A percentile compares a stretch with the other conserved stretches of the same genome.
phyloP scores from a whole-genome alignment of 64 coral and sea anemone genomes.

The Dendronephthya gigantea region DNA sequence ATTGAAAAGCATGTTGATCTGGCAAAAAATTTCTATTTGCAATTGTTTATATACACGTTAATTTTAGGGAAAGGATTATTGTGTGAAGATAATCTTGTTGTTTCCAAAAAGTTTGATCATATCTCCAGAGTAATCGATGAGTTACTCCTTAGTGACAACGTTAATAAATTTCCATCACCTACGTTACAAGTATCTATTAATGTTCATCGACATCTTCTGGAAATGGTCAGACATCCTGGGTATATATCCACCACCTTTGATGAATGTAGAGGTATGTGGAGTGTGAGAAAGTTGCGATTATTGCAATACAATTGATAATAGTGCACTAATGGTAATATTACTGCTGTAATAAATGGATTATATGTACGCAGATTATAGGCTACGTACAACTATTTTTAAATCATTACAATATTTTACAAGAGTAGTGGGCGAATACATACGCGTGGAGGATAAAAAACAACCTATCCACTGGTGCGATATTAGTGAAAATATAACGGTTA shows the following conservation, averaged over 20 bases:
- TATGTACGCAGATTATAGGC: too few relatives aligned
- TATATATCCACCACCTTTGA: neutral
- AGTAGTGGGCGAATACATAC: too few relatives aligned
- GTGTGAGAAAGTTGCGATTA: neutral
- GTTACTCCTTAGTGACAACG: neutral
- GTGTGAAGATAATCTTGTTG: neutral
- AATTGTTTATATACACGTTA: neutral
- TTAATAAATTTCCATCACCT: neutral
- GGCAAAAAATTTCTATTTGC: too few relatives aligned
- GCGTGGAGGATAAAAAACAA: too few relatives aligned
- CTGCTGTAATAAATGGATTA: too few relatives aligned
- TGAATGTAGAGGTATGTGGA: neutral
- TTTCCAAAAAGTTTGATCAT: neutral
- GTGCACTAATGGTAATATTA: neutral
- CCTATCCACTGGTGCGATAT: too few relatives aligned
- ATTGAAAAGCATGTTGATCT: too few relatives aligned
- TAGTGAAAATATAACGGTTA: too few relatives aligned
- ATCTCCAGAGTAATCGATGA: neutral
- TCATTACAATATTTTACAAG: too few relatives aligned
- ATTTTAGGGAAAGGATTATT: neutral
- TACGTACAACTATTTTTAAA: too few relatives aligned
- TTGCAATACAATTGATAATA: neutral
- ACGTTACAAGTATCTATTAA: neutral
- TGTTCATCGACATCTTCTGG: neutral
- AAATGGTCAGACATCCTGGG: neutral